Evolutionary conservation across 2,113 vertebrate species (phyloP), one percentile per base, ranked within the genome.

Genomic region (Falcunculus frontatus): DNA sequence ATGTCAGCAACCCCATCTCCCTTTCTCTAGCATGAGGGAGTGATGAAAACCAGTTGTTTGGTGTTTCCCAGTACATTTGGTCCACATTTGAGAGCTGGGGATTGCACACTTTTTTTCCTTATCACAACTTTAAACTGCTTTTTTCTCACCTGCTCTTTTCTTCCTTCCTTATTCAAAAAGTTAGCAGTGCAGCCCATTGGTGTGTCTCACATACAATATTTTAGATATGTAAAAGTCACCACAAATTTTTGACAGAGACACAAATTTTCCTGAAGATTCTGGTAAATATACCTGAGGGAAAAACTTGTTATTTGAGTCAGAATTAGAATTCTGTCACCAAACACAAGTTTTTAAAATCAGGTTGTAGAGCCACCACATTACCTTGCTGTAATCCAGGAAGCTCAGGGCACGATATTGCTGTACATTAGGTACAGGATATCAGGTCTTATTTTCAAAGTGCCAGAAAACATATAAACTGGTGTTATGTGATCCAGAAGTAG

Each of bases 1-100:
- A 2, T 4, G 0, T 52, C 1, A 67, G 22, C 8, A 18, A 37
- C 0, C 6, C 9, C 22, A 49, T 33, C 5, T 63, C 17, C 19
- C 11, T 72, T 76, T 56, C 50, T 82, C 15, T 53, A 78, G 47
- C 14, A 63, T 1, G 3, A 77, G 9, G 9, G 23, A 83, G 14
- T 68, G 37, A 68, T 44, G 27, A 56, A 59, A 87, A 82, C 1
- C 14, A 16, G 11, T 75, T 77, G 3, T 29, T 62, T 60, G 21
- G 25, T 79, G 53, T 75, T 77, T 84, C 21, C 30, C 7, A 19
- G 33, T 30, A 37, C 1, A 3, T 70, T 57, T 62, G 22, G 13
- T 41, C 20, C 29, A 70, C 16, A 49, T 53, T 77, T 63, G 39
- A 89, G 35, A 80, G 16, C 20, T 65, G 19, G 3, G 6, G 7